Evolutionary conservation across 92 coral and sea anemone species (phyloP).

Genomic region (Diadumene lineata): DNA sequence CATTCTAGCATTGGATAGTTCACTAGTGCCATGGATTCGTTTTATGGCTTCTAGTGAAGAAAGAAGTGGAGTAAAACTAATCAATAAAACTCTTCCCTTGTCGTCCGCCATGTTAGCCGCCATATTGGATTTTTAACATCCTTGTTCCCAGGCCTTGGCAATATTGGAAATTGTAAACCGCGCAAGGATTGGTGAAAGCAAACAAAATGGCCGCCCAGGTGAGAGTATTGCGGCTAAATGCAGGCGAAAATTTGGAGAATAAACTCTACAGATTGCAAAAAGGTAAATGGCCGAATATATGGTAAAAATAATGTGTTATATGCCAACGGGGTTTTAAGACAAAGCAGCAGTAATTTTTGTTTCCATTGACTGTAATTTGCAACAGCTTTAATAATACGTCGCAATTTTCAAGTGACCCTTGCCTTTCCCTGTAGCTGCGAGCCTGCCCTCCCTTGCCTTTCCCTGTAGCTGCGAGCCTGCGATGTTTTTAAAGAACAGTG

Average conservation of each 20-base stretch:
- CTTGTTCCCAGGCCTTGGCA: no score
- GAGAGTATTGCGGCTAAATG: conserved; percentile 81
- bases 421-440: no score
- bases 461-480: no score
- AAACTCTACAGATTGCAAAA: conserved; percentile 82
- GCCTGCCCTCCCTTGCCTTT: no score
- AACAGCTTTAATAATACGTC: no score
- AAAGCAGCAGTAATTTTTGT: no score
- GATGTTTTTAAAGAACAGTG: no score
- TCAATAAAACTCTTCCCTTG: conserved; percentile 60
- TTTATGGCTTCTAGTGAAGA: conserved; percentile 69
- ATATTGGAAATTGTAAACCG: no score
- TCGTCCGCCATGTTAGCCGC: conserved; percentile 90
- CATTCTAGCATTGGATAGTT: conserved; percentile 33
- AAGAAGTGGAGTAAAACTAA: conserved; percentile 69
- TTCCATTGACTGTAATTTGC: background rate
- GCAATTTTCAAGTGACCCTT: background rate
- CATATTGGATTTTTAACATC: no score
- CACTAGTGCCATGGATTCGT: conserved; percentile 50
- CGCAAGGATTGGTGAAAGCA: conserved; percentile 25
- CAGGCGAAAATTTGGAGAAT: conserved; percentile 76
- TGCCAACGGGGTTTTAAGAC: background rate
- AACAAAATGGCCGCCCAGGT: conserved; percentile 86
- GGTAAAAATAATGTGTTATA: no score
- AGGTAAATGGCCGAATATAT: conserved; percentile 48